Conservation (phyloP, 37 sponge, comb jelly and placozoan species). For the Halisarca cf. caerulea region DNA sequence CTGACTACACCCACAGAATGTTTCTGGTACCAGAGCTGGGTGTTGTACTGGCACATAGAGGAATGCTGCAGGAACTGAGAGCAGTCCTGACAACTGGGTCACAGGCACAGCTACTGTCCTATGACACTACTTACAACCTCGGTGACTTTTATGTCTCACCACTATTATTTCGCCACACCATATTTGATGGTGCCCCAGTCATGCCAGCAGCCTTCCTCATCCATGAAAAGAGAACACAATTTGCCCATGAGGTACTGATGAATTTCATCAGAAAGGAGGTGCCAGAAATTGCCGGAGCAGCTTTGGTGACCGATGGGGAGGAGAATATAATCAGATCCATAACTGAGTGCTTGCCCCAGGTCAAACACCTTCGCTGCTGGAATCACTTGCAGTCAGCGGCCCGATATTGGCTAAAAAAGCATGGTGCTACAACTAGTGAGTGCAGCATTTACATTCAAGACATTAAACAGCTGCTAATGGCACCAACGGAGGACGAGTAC, state of each 20-base stretch:
- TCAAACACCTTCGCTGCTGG: constrained; percentile 48
- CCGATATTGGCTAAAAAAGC: constrained; percentile 36
- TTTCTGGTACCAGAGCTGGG: constrained; percentile 12
- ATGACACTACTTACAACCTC: constrained; percentile 15
- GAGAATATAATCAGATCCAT: constrained; percentile 33
- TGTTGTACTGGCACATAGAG: constrained; percentile 9
- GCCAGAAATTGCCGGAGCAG: neutral
- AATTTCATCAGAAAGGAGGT: neutral
- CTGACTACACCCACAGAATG: constrained; percentile 16
- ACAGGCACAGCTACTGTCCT: constrained; percentile 1
- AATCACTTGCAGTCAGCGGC: constrained; percentile 44
- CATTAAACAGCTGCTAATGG: neutral
- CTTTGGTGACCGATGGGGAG: constrained; percentile 33
- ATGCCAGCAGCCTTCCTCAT: constrained; percentile 19
- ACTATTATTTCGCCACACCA: constrained; percentile 9
- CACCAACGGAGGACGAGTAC: constrained; percentile 11
- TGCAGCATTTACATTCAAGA: constrained; percentile 42
- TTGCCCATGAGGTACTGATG: constrained; percentile 23
- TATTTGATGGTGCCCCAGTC: constrained; percentile 24
- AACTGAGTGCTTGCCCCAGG: constrained; percentile 14
- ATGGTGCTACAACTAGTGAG: constrained; percentile 52
- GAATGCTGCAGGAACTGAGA: constrained; percentile 7
- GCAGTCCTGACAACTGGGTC: neutral
- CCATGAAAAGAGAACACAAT: neutral
- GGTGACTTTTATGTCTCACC: constrained; percentile 18